These are phyloP conservation scores for Drosophila varians DNA, from an alignment of 1,140 invertebrate genomes.

Conservation along the genomic window DNA sequence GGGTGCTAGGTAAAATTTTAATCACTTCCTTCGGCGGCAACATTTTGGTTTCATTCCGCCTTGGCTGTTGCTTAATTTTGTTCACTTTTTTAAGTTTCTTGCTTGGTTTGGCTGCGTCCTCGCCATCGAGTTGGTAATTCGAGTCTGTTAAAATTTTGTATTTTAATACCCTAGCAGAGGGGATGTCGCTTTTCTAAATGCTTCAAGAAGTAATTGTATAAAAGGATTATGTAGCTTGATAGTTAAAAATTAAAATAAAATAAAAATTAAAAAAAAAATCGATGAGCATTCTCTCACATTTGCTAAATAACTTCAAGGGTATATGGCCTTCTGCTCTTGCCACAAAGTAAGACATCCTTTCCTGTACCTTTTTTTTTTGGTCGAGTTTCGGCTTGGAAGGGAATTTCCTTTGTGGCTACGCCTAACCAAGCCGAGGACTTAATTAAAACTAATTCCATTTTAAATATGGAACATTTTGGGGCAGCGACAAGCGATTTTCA, in stretches of 20 bases:
- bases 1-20: constrained; percentile 70
- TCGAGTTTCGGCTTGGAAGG: constrained; percentile 41
- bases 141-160: constrained; percentile 75
- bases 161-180: not conserved
- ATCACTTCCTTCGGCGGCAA: constrained; percentile 71
- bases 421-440: constrained; percentile 58
- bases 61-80: constrained; percentile 32
- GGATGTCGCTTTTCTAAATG: not conserved
- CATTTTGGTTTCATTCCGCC: constrained; percentile 44
- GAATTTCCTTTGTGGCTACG: constrained; percentile 57
- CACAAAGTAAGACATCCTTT: too few species aligned
- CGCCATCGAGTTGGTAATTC: constrained; percentile 62
- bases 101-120: constrained; percentile 1
- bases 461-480: constrained; percentile 65
- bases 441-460: constrained; percentile 81
- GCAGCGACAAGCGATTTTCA: constrained; percentile 49
- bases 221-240: too few species aligned
- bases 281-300: too few species aligned
- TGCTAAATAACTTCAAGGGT: too few species aligned
- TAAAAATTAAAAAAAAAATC: too few species aligned
- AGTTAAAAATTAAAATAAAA: too few species aligned
- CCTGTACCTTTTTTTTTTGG: constrained; percentile 14
- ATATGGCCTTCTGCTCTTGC: too few species aligned
- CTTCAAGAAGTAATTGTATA: too few species aligned
- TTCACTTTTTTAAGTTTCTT: constrained; percentile 7